These are phyloP conservation scores for Porites rus DNA, from an alignment of 92 coral and sea anemone species.

Conservation along the genomic window DNA sequence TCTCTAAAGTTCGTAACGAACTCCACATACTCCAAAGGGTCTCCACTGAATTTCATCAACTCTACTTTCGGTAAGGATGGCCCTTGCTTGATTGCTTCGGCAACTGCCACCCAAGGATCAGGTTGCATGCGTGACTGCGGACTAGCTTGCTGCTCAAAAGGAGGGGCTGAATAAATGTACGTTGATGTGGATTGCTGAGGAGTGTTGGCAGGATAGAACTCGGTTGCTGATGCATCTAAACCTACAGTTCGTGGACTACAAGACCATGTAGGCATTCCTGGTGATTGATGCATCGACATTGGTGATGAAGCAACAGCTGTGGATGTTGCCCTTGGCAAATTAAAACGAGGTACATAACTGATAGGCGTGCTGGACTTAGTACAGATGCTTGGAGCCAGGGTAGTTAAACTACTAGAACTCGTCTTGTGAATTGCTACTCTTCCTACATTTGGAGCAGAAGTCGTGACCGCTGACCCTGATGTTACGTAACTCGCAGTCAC, in stretches of 20 bases:
- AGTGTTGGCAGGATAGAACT: too few species aligned
- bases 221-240: neutral
- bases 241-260: neutral
- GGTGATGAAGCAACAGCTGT: neutral
- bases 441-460: too few species aligned
- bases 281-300: neutral
- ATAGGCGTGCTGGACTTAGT: neutral
- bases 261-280: neutral
- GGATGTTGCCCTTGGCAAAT: too few species aligned
- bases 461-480: too few species aligned
- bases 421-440: too few species aligned
- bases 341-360: too few species aligned
- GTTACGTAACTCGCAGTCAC: too few species aligned
- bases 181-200: too few species aligned
- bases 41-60: conserved; percentile 68
- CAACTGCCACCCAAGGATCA: conserved; percentile 28
- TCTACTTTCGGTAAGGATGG: conserved; percentile 67
- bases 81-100: conserved; percentile 59
- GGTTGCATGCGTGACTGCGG: neutral
- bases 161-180: neutral
- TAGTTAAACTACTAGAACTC: neutral
- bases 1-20: conserved; percentile 65
- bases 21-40: conserved; percentile 63
- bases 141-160: neutral
- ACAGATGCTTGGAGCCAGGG: neutral